Base-by-base conservation (phyloP, 1,140 invertebrate genomes). In the Calycopis cecrops region DNA sequence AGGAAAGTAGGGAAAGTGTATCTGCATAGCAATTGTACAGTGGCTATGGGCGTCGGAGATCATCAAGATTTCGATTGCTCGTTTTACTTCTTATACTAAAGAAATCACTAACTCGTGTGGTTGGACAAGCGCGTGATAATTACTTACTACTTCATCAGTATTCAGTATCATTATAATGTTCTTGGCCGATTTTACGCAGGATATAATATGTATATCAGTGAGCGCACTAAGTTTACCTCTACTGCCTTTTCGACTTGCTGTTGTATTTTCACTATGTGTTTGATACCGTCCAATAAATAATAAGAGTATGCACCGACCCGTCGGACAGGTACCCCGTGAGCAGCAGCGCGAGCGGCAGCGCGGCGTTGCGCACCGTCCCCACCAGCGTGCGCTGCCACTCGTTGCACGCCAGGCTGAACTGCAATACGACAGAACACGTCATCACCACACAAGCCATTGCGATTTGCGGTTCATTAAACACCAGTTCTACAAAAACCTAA, bases 341-440 rank as follows among this genome's bases (percentile, higher is more conserved):
- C 9, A 92, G 87, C 57, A 94, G 82, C 12, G 92, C 91, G 11
- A 93, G 65, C 44, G 94, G 92, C 66, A 93, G 91, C 21, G 92
- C 93, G 33, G 91, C 65, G 68, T 91, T 93, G 60, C 93, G 92
- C 34, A 93, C 87, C 4, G 92, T 92, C 35, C 93, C 93, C 28
- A 94, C 90, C 59, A 94, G 68, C 0, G 92, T 90, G 48, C 93
- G 75, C 76, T 91, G 92, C 92, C 92, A 94, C 68, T 90, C 87
- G 68, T 91, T 65, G 63, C 80, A 85, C 53, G 68, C 84, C 62
- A 88, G 64, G 50, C 62, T 60, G 67, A 87, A 82, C 79, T 69
- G 69, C 78, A 52, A 60, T 35, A 51, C 42, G 42, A 52, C 12
- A 18, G 3, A 44, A 44, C 38, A 40, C 38, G 4, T 35, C 4